phyloP scores from a whole-genome alignment of 2,888 invertebrate species.

The Pollenia amentaria region DNA sequence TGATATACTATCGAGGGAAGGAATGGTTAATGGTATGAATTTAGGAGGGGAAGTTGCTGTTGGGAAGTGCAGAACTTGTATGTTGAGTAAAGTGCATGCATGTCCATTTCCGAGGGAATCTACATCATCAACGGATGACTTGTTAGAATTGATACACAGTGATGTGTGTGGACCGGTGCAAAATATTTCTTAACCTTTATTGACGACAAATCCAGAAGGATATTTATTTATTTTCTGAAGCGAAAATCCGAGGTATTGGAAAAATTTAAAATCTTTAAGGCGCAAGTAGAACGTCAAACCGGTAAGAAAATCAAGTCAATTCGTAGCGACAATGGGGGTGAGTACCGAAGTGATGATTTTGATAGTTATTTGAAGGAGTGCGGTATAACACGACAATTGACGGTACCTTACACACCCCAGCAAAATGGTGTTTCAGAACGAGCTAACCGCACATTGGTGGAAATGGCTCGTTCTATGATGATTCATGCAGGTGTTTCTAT shows the following conservation, averaged over 20 bases:
- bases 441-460: slow-evolving; percentile 54
- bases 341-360: slow-evolving; percentile 17
- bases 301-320: slow-evolving; percentile 57
- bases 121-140: not conserved
- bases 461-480: slow-evolving; percentile 64
- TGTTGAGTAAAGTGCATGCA: slow-evolving; percentile 27
- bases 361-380: not conserved
- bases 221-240: slow-evolving; percentile 30
- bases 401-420: slow-evolving; percentile 48
- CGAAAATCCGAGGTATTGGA: slow-evolving; percentile 18
- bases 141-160: not conserved
- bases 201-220: slow-evolving; percentile 40
- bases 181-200: slow-evolving; percentile 40
- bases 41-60: not conserved
- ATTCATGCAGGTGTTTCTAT: slow-evolving; percentile 25
- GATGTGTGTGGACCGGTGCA: not conserved
- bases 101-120: slow-evolving; percentile 9
- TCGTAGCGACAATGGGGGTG: slow-evolving; percentile 51
- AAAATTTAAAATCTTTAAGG: slow-evolving; percentile 48
- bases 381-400: not conserved
- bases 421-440: slow-evolving; percentile 61
- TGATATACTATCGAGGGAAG: slow-evolving; percentile 54
- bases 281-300: slow-evolving; percentile 36
- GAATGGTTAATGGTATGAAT: slow-evolving; percentile 61
- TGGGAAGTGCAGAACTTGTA: slow-evolving; percentile 3